phyloP scores from a whole-genome alignment of 2,888 invertebrate genomes.

The Caenorhabditis sp. region DNA sequence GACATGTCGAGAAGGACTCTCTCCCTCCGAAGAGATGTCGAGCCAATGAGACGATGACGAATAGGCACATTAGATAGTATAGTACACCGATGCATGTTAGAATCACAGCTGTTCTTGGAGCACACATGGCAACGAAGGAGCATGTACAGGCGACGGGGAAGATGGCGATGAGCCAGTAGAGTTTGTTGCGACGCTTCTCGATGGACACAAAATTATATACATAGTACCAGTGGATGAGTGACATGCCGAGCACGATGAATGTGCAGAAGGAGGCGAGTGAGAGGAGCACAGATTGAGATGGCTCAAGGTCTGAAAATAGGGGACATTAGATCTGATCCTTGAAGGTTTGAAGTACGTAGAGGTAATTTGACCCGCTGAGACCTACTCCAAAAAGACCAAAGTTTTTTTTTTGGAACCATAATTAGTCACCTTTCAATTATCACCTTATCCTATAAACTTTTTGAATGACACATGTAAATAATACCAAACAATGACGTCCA shows the following conservation, averaged over 20 bases:
- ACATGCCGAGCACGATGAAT: slow-evolving; percentile 48
- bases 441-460: too few relatives aligned
- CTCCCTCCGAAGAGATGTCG: slow-evolving; percentile 58
- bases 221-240: slow-evolving; percentile 56
- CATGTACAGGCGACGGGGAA: slow-evolving; percentile 65
- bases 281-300: slow-evolving; percentile 60
- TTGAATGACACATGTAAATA: too few relatives aligned
- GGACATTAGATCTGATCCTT: too few relatives aligned
- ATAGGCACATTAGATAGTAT: slow-evolving; percentile 68
- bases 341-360: too few relatives aligned
- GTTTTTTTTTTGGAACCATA: too few relatives aligned
- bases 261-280: slow-evolving; percentile 54
- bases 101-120: slow-evolving; percentile 63
- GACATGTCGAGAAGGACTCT: slow-evolving; percentile 43
- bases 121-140: slow-evolving; percentile 65
- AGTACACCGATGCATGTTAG: slow-evolving; percentile 64
- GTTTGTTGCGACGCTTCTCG: slow-evolving; percentile 65
- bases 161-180: slow-evolving; percentile 65
- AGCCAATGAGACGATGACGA: slow-evolving; percentile 67
- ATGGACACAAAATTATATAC: slow-evolving; percentile 61
- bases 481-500: too few relatives aligned
- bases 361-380: too few relatives aligned
- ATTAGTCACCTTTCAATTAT: too few relatives aligned
- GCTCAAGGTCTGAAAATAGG: slow-evolving; percentile 47
- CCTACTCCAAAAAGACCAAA: too few relatives aligned